Evolutionary conservation across 2,797 vertebrate genomes (phyloP).

Genomic region (Parauchenoglanis ngamensis): DNA sequence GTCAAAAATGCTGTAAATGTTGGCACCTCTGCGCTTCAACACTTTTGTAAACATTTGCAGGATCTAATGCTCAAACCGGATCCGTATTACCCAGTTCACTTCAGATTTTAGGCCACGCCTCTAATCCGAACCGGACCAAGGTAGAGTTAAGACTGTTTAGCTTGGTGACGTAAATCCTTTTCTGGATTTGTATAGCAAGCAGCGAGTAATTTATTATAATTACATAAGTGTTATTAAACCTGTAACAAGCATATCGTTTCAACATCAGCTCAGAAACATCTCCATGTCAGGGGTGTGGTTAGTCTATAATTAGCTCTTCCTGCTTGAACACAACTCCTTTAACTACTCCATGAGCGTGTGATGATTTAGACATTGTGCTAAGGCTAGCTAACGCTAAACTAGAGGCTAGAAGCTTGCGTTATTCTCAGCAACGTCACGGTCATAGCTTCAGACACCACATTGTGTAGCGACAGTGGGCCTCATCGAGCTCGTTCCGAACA

Average conservation of each 20-base stretch:
- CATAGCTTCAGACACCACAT: background rate
- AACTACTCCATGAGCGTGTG: background rate
- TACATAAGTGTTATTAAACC: background rate
- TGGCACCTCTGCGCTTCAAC: background rate
- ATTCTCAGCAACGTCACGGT: background rate
- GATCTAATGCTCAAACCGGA: background rate
- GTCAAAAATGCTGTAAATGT: background rate
- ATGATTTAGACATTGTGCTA: background rate
- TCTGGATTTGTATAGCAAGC: background rate
- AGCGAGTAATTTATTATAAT: background rate
- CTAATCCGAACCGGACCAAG: background rate
- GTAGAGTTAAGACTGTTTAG: background rate
- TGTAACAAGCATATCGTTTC: background rate
- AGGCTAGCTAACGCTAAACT: background rate
- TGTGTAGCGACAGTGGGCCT: background rate
- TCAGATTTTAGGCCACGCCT: background rate
- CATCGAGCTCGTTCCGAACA: background rate
- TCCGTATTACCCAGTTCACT: background rate
- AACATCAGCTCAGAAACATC: background rate
- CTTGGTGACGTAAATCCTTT: background rate
- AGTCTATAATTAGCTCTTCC: background rate
- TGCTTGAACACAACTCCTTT: background rate
- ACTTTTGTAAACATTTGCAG: background rate
- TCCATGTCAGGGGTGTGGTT: background rate
- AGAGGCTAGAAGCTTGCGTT: background rate